phyloP scores from a whole-genome alignment of 2,113 vertebrate genomes.

The Brachirus orientalis region DNA sequence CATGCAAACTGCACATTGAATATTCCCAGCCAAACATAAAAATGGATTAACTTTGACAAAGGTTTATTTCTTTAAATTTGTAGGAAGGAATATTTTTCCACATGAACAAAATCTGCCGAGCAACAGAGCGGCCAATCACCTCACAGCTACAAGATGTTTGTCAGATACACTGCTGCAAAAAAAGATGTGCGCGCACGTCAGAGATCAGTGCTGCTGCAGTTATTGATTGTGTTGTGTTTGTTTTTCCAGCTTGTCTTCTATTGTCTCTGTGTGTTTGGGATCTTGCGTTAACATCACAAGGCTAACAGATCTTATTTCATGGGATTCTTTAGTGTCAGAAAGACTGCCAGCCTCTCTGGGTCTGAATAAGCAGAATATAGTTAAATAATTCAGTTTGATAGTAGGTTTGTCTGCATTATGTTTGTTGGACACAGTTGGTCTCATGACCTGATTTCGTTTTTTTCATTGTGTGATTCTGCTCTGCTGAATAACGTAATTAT shows the following conservation, averaged over 20 bases:
- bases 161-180: neutral
- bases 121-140: constrained; percentile 36
- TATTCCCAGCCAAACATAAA: no score
- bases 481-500: no score
- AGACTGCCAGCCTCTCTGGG: neutral
- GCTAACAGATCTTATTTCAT: neutral
- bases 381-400: neutral
- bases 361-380: neutral
- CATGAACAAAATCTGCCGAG: constrained; percentile 43
- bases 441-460: no score
- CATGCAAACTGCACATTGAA: no score
- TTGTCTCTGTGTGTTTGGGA: neutral
- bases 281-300: constrained; percentile 5
- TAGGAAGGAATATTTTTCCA: no score
- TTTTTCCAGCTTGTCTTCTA: neutral
- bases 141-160: neutral
- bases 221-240: constrained; percentile 30
- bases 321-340: neutral
- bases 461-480: no score
- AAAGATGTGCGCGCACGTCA: constrained; percentile 24
- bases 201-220: constrained; percentile 16
- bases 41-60: no score
- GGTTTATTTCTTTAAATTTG: no score
- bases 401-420: neutral
- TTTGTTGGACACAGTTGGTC: neutral